Evolutionary conservation across 2,113 vertebrate genomes (phyloP), one percentile per base, ranked within the genome.

Genomic region (Balaeniceps rex): DNA sequence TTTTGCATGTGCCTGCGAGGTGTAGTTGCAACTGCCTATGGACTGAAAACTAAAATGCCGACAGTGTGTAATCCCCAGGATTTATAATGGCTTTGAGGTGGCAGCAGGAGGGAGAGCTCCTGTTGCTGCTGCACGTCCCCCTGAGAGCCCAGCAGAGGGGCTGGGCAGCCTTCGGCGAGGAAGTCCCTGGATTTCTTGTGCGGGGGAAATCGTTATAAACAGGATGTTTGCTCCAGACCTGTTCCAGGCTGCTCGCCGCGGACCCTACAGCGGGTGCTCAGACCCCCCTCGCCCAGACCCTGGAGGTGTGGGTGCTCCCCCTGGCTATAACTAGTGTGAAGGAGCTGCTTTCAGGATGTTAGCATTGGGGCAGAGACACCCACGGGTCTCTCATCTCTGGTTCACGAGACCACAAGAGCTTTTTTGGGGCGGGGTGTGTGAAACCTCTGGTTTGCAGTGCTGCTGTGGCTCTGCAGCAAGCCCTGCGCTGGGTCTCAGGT

Each of bases 191-290:
- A 4, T 76, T 91, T 66, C 36, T 79, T 5, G 74, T 17, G 68
- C 12, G 1, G 54, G 89, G 88, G 88, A 95, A 83, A 82, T 90
- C 0, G 1, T 77, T 36, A 70, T 12, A 61, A 74, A 87, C 93
- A 94, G 96, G 93, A 95, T 95, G 84, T 85, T 93, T 95, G 93
- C 72, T 87, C 26, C 68, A 83, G 68, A 68, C 47, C 16, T 0
- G 3, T 49, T 80, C 40, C 65, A 36, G 65, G 65, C 58, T 72
- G 75, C 42, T 88, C 5, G 0, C 40, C 29, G 34, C 87, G 60
- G 14, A 70, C 38, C 72, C 46, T 1, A 0, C 63, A 36, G 68
- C 3, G 2, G 42, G 49, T 2, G 6, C 71, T 54, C 38, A 58
- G 52, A 15, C 15, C 16, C 22, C 44, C 28, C 36, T 91, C 3